These are phyloP conservation scores for Buphagus erythrorhynchus DNA, from an alignment of 2,797 vertebrate species.

Conservation along the genomic window DNA sequence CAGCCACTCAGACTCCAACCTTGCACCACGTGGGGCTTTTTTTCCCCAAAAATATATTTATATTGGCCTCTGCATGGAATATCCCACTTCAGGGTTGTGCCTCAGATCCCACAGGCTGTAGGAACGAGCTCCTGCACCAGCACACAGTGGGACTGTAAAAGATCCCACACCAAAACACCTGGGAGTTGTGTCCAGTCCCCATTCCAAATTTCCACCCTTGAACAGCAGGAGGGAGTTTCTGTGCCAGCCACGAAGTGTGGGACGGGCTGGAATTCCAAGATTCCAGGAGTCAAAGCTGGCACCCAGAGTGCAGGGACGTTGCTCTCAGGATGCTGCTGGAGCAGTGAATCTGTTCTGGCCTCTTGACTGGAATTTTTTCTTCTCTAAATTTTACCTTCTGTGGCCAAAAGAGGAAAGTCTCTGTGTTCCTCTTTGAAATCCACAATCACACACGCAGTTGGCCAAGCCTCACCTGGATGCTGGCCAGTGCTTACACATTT, in stretches of 20 bases:
- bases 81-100: not conserved
- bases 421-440: not conserved
- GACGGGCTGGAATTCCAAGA: not conserved
- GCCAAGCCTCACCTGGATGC: conserved; percentile 27
- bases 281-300: not conserved
- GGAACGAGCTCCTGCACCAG: not conserved
- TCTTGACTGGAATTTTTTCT: not conserved
- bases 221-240: not conserved
- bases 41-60: conserved; percentile 14
- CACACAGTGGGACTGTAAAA: not conserved
- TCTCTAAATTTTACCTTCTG: not conserved
- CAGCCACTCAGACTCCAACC: conserved; percentile 44
- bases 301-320: fast-evolving
- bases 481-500: conserved; percentile 5
- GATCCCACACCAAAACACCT: not conserved
- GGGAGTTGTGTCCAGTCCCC: not conserved
- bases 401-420: not conserved
- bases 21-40: not conserved
- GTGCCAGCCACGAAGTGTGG: not conserved
- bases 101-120: not conserved
- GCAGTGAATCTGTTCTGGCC: not conserved
- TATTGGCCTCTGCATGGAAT: conserved; percentile 12
- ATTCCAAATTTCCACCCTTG: not conserved
- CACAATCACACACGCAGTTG: not conserved
- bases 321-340: not conserved